Evolutionary conservation across 1,140 invertebrate species (phyloP), one percentile per base, ranked within the genome.

Genomic region (Andricus grossulariae): DNA sequence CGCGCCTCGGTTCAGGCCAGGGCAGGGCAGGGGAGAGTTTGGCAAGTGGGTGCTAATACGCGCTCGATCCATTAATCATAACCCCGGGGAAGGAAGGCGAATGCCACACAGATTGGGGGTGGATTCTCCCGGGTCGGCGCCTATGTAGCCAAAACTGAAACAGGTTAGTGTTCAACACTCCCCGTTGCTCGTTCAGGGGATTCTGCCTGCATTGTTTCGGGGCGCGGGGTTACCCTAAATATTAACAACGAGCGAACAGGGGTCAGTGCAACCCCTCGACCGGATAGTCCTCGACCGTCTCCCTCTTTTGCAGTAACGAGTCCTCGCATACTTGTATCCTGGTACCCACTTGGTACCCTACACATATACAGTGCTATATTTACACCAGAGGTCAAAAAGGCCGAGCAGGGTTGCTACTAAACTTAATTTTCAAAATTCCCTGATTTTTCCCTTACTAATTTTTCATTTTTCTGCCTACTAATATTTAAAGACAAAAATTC

Each of bases 231-330:
- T 86, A 89, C 88, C 87, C 88, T 89, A 89, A 89, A 89, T 89
- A 89, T 88, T 89, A 89, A 88, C 88, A 89, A 88, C 86, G 85
- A 88, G 86, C 78, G 87, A 87, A 88, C 87, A 87, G 87, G 88
- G 88, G 88, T 88, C 88, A 87, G 80, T 73, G 78, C 79, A 78
- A 84, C 86, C 86, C 87, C 83, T 86, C 84, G 79, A 13, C 21
- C 60, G 8, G 73, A 76, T 85, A 11, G 25, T 32, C 19, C 55
- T 13, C 25, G 12, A 39, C 13, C 25, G 25, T 39, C 60, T 39
- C 60, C 60, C 60, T 66, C 39, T 66, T 66, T 32, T 21, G 32
- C 60, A n/a, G 32, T 39, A 66, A 66, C 60, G 60, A 39, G 60
- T 66, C 25, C 15, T 25, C 55, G 32, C 11, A 32, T 66, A 25